Evolutionary conservation across 2,797 vertebrate species (phyloP).

Genomic region (Pantherophis vulpinus): DNA sequence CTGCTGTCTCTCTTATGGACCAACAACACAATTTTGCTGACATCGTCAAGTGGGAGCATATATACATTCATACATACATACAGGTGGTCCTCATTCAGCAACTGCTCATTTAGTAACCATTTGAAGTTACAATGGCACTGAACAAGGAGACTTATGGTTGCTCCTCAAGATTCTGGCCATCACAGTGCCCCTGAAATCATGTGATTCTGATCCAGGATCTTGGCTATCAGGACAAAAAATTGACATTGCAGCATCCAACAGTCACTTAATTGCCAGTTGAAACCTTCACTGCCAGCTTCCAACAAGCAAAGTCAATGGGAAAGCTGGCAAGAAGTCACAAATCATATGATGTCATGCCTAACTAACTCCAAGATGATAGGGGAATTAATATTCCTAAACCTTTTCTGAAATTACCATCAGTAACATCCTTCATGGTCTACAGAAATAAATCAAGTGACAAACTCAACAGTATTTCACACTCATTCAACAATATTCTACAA

Average conservation of each 20-base stretch:
- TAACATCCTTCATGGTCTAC: conserved; percentile 24
- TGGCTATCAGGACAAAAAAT: background rate
- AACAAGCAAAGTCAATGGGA: background rate
- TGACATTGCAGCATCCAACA: background rate
- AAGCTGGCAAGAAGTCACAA: background rate
- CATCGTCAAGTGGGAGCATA: too few relatives aligned
- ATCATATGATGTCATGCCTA: background rate
- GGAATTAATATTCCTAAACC: background rate
- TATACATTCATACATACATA: too few relatives aligned
- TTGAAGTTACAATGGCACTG: background rate
- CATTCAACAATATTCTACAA: conserved; percentile 38
- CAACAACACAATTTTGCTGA: background rate
- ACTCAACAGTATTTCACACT: conserved; percentile 43
- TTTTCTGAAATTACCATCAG: conserved; percentile 26
- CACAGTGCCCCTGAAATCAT: background rate
- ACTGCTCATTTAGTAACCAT: background rate
- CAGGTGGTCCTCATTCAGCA: background rate
- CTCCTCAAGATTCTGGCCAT: background rate
- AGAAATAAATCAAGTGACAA: conserved; percentile 33
- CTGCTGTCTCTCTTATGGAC: background rate
- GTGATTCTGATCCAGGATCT: background rate
- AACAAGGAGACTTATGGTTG: background rate
- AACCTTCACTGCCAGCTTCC: background rate
- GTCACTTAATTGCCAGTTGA: background rate
- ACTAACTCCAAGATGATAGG: background rate